These are phyloP conservation scores for Bettongia penicillata DNA, from an alignment of 2,113 vertebrate species.

Conservation along the genomic window DNA sequence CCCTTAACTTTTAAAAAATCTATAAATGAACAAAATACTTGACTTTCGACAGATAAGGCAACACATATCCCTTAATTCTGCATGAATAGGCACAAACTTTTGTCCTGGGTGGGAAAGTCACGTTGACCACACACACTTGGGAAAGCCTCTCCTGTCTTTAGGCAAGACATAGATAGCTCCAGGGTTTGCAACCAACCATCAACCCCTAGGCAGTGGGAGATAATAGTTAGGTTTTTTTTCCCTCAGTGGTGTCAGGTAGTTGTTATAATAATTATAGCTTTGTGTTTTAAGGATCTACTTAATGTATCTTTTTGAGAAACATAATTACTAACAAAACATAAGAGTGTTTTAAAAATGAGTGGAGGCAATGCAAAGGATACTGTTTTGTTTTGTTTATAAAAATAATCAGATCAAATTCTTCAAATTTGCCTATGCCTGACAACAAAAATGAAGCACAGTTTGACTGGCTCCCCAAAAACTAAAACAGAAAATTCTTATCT, in stretches of 20 bases:
- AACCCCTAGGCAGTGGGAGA: neutral
- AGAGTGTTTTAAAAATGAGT: neutral
- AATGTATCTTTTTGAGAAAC: neutral
- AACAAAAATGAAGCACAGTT: neutral
- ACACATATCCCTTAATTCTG: neutral
- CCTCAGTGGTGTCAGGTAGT: neutral
- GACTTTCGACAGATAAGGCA: neutral
- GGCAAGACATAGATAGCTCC: neutral
- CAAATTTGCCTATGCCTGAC: neutral
- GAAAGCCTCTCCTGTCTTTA: neutral
- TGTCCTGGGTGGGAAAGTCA: neutral
- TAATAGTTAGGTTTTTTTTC: neutral
- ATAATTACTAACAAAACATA: neutral
- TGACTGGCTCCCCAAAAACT: neutral
- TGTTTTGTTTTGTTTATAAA: neutral
- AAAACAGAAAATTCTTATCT: neutral
- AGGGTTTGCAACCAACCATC: neutral
- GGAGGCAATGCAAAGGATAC: neutral
- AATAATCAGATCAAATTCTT: neutral
- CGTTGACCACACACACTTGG: neutral
- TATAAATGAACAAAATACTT: neutral
- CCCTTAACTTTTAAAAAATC: neutral
- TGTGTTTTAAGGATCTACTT: neutral
- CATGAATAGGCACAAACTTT: neutral
- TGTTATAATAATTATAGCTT: neutral